Conservation (phyloP, 2,797 vertebrate genomes). For the Argya squamiceps region DNA sequence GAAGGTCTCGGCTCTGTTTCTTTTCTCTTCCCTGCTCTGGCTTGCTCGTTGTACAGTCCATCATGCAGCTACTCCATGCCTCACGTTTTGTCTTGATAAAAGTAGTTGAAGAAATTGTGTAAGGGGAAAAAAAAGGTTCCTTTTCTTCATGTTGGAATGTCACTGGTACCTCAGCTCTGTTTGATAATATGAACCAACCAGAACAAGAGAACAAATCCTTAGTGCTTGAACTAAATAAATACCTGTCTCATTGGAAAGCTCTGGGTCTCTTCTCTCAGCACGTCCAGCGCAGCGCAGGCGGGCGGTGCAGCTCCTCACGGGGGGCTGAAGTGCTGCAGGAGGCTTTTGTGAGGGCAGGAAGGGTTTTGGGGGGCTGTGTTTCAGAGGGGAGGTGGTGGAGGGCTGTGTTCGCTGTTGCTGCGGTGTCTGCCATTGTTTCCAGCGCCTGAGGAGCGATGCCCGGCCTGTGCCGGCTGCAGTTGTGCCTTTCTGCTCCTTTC, state of each 20-base stretch:
- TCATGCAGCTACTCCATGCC: neutral
- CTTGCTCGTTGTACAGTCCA: constrained; percentile 19
- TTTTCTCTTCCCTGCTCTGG: constrained; percentile 19
- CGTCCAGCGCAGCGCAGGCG: neutral
- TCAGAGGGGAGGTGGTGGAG: fast-evolving
- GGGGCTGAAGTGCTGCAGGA: neutral
- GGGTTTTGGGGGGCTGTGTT: no score
- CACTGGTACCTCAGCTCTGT: constrained; percentile 69
- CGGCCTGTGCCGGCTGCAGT: neutral
- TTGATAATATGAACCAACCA: neutral
- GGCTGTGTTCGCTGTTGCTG: neutral
- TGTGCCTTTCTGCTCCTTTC: neutral
- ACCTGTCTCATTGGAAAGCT: constrained; percentile 63
- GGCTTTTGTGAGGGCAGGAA: neutral
- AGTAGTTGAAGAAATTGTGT: constrained; percentile 52
- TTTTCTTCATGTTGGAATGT: constrained; percentile 56
- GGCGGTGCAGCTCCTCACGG: neutral
- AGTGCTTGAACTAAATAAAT: constrained; percentile 63
- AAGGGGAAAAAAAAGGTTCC: constrained; percentile 7
- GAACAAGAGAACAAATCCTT: neutral
- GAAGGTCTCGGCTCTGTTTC: constrained; percentile 40
- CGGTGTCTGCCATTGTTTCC: neutral
- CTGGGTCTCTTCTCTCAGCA: constrained; percentile 19
- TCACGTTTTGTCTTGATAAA: constrained; percentile 38
- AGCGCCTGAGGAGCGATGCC: fast-evolving